Base-by-base conservation (phyloP, 2,797 vertebrate genomes). In the Stomatorhinus walkeri region DNA sequence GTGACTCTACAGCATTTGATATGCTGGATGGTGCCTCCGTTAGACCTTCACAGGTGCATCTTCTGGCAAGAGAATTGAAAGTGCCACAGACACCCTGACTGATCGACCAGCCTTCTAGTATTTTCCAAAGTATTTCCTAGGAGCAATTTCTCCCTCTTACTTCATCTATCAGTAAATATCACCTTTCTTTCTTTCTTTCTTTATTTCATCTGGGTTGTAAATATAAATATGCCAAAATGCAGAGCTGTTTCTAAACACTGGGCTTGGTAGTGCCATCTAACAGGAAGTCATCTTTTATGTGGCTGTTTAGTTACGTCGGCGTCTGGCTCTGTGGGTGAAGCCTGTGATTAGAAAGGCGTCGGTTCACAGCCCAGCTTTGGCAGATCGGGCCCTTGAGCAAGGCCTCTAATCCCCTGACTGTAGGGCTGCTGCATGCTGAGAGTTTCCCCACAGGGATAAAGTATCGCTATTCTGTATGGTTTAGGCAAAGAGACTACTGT, bases 31-130 rank as follows among this genome's bases (percentile, higher is more conserved):
- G 54, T 87, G 3, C 91, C 90, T 92, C 91, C 12, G 88, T 90
- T 88, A 64, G 10, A 87, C 94, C 93, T 95, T 94, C 92, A 93
- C 90, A 88, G 92, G 92, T 93, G 93, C 91, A 92, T 90, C 92
- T 92, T 92, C 93, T 93, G 93, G 90, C 89, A 85, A 83, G 79
- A 68, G 84, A 46, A 22, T 72, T 64, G 43, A 9, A 68, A 24
- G 61, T 87, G 87, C 48, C 43, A 12, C 19, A 10, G 59, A 87
- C 46, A 28, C 59, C 40, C n/a, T 4, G 32, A 36, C 61, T 43
- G 19, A 16, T 32, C 0, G n/a, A 19, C 4, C n/a, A 48, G 61
- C 28, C 59, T 64, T 49, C 40, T 49, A 40, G 40, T 22, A 49
- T 51, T 56, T 48, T 46, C 14, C 61, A 24, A 9, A 68, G 3